Conservation (phyloP, 2,888 invertebrate genomes). For the Drosophila flavopinicola region DNA sequence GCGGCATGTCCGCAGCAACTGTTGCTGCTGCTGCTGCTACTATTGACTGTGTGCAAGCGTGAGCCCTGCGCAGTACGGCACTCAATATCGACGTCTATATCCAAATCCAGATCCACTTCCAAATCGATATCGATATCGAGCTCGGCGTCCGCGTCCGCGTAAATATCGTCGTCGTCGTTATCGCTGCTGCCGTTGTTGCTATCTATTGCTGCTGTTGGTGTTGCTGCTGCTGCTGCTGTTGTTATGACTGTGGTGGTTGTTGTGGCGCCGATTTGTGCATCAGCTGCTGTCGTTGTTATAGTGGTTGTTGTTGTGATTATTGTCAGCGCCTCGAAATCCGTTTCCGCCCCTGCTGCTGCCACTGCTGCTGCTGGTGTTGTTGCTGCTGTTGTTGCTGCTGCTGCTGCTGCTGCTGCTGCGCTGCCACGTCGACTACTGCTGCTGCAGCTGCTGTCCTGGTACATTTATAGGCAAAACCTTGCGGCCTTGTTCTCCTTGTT, state of each 20-base stretch:
- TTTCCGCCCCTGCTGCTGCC: slow-evolving; percentile 13
- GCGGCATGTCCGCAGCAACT: slow-evolving; percentile 44
- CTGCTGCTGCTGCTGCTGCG: slow-evolving; percentile 60
- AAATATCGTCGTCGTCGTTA: slow-evolving; percentile 12
- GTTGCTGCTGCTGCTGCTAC: slow-evolving; percentile 39
- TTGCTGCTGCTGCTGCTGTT: slow-evolving; percentile 15
- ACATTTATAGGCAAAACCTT: slow-evolving; percentile 80
- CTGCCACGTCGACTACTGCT: slow-evolving; percentile 82
- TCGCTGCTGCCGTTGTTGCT: slow-evolving; percentile 17
- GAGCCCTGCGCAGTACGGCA: slow-evolving; percentile 35
- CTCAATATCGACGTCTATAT: slow-evolving; percentile 30
- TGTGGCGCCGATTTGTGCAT: slow-evolving; percentile 37
- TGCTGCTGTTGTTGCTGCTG: slow-evolving; percentile 41
- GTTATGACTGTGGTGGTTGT: slow-evolving; percentile 25
- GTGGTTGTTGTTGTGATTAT: slow-evolving; percentile 72
- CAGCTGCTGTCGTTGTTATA: slow-evolving; percentile 60
- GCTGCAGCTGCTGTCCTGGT: slow-evolving; percentile 83
- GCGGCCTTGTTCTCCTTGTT: slow-evolving; percentile 26
- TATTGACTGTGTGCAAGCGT: slow-evolving; percentile 36
- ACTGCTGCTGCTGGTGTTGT: slow-evolving; percentile 25
- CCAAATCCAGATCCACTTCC: not conserved
- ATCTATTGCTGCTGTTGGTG: slow-evolving; percentile 10
- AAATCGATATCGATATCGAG: not conserved
- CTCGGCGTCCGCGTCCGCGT: slow-evolving; percentile 36
- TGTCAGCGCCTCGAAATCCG: slow-evolving; percentile 59